Conservation (phyloP, 2,113 vertebrate species). For the Eublepharis macularius region DNA sequence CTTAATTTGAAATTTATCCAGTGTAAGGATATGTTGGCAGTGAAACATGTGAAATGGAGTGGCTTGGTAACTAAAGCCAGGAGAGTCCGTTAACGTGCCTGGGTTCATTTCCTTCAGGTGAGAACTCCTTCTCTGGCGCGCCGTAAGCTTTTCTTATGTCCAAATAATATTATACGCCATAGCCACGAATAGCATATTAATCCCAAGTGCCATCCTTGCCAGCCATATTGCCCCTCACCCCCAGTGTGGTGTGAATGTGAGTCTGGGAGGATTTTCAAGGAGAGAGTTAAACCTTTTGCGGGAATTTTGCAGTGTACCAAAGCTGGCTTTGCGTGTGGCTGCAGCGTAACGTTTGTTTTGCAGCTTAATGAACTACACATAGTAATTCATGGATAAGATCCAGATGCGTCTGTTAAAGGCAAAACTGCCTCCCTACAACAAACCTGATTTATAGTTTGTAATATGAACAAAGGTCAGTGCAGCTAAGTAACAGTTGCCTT, state of each 20-base stretch:
- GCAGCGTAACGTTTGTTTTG: neutral
- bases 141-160: too few relatives aligned
- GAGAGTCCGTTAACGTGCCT: neutral
- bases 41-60: neutral
- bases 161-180: too few relatives aligned
- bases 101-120: neutral
- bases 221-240: too few relatives aligned
- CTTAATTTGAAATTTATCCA: constrained; percentile 27
- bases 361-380: too few relatives aligned
- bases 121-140: neutral
- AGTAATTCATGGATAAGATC: neutral
- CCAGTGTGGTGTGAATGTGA: too few relatives aligned
- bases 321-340: neutral
- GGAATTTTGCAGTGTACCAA: neutral
- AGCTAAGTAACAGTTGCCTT: neutral
- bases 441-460: neutral
- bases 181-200: too few relatives aligned
- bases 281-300: neutral
- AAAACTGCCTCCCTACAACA: neutral
- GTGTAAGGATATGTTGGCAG: constrained; percentile 16
- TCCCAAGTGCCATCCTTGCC: too few relatives aligned
- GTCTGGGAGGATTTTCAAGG: neutral
- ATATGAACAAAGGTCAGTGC: neutral
- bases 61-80: neutral
- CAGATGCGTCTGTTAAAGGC: neutral